Percentiles rank a stretch among this genome's conserved stretches.
Evolutionary conservation across 2,113 vertebrate species (phyloP).

Genomic region (Phaetusa simplex): DNA sequence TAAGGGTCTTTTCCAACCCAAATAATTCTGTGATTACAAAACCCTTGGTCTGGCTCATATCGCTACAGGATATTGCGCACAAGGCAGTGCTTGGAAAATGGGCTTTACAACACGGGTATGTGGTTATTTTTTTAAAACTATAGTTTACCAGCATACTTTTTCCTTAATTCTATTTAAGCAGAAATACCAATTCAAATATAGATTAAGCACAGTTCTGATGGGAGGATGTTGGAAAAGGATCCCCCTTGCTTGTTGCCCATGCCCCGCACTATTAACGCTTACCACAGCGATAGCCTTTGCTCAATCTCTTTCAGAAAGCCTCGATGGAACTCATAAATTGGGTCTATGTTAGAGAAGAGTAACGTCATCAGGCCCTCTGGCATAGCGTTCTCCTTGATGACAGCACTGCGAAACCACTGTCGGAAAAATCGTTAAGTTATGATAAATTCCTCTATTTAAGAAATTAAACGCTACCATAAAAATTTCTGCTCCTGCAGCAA

Average conservation of each 20-base stretch:
- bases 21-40: neutral
- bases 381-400: slow-evolving; percentile 90
- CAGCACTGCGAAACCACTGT: slow-evolving; percentile 94
- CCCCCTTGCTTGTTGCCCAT: rapidly evolving
- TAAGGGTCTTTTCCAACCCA: neutral
- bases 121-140: neutral
- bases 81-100: neutral
- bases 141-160: neutral
- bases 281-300: slow-evolving; percentile 91
- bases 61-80: neutral
- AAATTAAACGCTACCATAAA: neutral
- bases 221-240: neutral
- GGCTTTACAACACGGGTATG: rapidly evolving
- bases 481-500: neutral
- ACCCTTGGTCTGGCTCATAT: rapidly evolving
- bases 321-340: slow-evolving; percentile 92
- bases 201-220: rapidly evolving
- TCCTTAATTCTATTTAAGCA: neutral
- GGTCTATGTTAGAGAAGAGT: slow-evolving; percentile 94
- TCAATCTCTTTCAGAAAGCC: slow-evolving; percentile 92
- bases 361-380: slow-evolving; percentile 86
- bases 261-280: neutral
- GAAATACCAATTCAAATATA: neutral
- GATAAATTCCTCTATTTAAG: neutral
- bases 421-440: neutral